Conservation (phyloP, 2,113 vertebrate species). For the Cochlearius cochlearius region DNA sequence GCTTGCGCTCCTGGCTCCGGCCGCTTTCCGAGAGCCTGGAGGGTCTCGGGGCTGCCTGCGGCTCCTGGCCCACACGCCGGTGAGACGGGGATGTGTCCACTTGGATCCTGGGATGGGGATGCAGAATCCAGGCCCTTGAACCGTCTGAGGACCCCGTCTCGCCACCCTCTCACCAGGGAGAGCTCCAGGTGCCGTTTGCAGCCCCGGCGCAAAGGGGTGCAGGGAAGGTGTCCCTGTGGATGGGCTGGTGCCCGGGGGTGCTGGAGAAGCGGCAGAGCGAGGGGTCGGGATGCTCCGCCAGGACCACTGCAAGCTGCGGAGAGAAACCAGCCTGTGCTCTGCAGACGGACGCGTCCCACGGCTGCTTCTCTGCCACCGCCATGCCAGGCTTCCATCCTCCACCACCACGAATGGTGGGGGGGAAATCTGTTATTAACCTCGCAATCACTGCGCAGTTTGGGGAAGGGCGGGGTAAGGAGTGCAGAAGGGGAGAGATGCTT, state of each 20-base stretch:
- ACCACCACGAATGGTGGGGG: rapidly evolving
- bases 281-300: not conserved
- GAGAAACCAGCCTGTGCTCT: not conserved
- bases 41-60: not conserved
- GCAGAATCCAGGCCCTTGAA: not conserved
- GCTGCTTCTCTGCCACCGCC: not conserved
- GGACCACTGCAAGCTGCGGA: not conserved
- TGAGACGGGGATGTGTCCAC: not conserved
- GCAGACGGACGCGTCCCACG: not conserved
- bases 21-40: not conserved
- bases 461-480: not conserved
- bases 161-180: not conserved
- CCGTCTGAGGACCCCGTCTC: not conserved
- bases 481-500: not conserved
- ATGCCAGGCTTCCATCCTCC: not conserved
- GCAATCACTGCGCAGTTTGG: not conserved
- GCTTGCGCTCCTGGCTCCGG: rapidly evolving
- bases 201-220: not conserved
- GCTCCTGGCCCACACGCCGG: not conserved
- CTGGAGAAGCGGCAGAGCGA: rapidly evolving
- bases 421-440: not conserved
- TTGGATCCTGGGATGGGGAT: not conserved
- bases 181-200: not conserved
- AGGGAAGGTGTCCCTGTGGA: not conserved
- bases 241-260: not conserved